Conservation (phyloP, 2,888 invertebrate genomes). For the Tenodera sinensis region DNA sequence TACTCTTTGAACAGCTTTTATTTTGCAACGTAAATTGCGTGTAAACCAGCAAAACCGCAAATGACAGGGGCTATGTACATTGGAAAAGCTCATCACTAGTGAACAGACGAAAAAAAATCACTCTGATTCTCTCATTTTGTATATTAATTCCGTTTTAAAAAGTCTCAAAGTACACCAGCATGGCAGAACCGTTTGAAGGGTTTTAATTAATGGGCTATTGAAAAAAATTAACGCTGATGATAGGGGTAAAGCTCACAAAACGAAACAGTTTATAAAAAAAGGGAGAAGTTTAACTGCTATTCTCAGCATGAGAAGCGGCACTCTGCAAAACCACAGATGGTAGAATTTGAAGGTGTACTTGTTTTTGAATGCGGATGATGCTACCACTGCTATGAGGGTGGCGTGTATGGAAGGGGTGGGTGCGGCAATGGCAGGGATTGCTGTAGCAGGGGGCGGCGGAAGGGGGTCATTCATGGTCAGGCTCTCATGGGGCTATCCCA, state of each 20-base stretch:
- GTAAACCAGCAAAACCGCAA: too few relatives aligned
- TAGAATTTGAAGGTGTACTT: constrained; percentile 17
- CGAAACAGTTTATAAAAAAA: background rate
- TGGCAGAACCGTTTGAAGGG: background rate
- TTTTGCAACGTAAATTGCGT: too few relatives aligned
- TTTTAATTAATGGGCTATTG: background rate
- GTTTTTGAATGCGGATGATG: constrained; percentile 4
- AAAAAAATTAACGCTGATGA: background rate
- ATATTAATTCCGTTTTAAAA: background rate
- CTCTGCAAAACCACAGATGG: constrained; percentile 15
- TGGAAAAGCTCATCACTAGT: too few relatives aligned
- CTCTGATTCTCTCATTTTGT: background rate
- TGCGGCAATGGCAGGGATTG: constrained; percentile 7
- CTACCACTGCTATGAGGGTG: background rate
- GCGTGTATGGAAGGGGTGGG: background rate
- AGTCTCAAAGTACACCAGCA: background rate
- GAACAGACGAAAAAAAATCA: background rate
- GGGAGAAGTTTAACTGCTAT: background rate
- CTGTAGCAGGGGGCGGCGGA: constrained; percentile 6
- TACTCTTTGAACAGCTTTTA: too few relatives aligned
- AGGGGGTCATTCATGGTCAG: constrained; percentile 29
- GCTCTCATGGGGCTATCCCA: constrained; percentile 23
- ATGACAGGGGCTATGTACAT: too few relatives aligned
- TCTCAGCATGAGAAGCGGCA: background rate
- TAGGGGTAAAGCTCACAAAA: background rate